Base-by-base conservation (phyloP, 2,888 invertebrate genomes). In the Aporophyla lueneburgensis region DNA sequence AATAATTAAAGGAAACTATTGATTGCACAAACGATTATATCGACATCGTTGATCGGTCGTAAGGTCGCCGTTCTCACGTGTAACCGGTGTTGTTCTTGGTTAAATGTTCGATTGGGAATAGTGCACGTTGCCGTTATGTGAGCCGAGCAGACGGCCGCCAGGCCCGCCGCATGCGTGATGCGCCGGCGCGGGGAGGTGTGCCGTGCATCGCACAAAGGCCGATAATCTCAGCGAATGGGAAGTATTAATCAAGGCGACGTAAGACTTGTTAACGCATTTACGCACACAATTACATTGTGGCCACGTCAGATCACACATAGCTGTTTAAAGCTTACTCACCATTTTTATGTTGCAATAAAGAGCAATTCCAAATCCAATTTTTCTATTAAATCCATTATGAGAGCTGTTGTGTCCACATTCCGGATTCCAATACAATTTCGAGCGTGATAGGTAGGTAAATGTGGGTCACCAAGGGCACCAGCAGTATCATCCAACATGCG, bases 201-300 rank as follows among this genome's bases (percentile, higher is more conserved):
- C 65, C 72, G 68, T 76, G 75, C 84, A 85, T 86, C 86, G 89
- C 89, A 93, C 91, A 91, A 91, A 92, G 89, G 89, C 88, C 88
- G 90, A 91, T 89, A 93, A 92, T 93, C 92, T 89, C 89, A 90
- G 90, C 91, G 91, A 92, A 93, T 92, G 89, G 93, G 94, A 94
- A 93, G 93, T 92, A 90, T 90, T 94, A 93, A 95, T 94, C 90
- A 93, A 93, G 90, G 86, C 89, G 84, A 88, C 86, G 90, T 89
- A 88, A 84, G 84, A 74, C 93, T 93, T 89, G 93, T 93, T 93
- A 93, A 92, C 91, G 87, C 90, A 87, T 86, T 87, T 76, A 80
- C 68, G 49, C 80, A 85, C 81, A 75, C 77, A 73, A 74, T 76
- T 74, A 88, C 87, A 90, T 92, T 90, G 88, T 90, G 86, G 88